These are phyloP conservation scores for Caprella mutica DNA, from an alignment of 2,888 invertebrate species.

Conservation along the genomic window DNA sequence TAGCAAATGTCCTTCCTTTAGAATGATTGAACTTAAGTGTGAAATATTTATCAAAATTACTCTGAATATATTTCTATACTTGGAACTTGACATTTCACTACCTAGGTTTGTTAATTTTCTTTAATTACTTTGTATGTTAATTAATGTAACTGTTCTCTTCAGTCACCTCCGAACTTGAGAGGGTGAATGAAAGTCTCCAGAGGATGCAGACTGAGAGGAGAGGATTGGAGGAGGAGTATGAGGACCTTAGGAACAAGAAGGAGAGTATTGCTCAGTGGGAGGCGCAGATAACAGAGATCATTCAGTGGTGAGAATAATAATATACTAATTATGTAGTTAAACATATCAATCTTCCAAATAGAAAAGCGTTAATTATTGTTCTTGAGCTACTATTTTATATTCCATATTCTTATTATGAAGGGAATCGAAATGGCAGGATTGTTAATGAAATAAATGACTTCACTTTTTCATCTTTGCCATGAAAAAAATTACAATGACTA, in stretches of 20 bases:
- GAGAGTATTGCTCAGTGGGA: slow-evolving; percentile 94
- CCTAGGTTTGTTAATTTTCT: neutral
- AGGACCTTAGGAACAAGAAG: slow-evolving; percentile 67
- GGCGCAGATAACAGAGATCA: slow-evolving; percentile 84
- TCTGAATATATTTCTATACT: too few species aligned
- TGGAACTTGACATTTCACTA: too few species aligned
- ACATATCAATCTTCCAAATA: neutral
- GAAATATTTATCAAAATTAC: neutral
- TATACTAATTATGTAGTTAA: neutral
- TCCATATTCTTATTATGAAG: too few species aligned
- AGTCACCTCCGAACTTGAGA: too few species aligned
- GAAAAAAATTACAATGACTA: too few species aligned
- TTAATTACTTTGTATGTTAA: too few species aligned
- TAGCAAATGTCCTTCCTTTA: slow-evolving; percentile 44
- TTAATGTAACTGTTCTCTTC: too few species aligned
- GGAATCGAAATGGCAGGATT: too few species aligned
- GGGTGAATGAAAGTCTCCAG: slow-evolving; percentile 55
- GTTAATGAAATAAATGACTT: too few species aligned
- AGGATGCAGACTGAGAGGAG: slow-evolving; percentile 66
- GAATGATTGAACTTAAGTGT: neutral
- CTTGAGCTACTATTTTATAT: too few species aligned
- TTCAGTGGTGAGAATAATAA: slow-evolving; percentile 57
- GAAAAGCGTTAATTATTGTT: neutral
- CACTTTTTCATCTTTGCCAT: too few species aligned
- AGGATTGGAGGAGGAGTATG: slow-evolving; percentile 67